Evolutionary conservation across 2,888 invertebrate species (phyloP).

Genomic region (Tinea trinotella): DNA sequence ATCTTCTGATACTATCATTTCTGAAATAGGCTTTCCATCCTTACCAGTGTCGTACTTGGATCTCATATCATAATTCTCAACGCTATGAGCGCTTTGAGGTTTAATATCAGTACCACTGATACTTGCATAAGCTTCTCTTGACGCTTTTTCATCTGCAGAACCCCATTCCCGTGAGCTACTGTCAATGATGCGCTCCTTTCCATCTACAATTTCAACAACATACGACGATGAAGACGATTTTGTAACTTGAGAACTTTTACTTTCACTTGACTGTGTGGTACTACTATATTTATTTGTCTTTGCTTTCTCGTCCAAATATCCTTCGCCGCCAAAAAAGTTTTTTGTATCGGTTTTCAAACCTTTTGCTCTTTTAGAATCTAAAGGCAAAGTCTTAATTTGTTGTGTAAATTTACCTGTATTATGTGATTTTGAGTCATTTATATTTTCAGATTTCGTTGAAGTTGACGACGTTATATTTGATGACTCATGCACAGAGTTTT

Average conservation of each 20-base stretch:
- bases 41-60: constrained; percentile 71
- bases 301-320: constrained; percentile 42
- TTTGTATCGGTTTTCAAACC: constrained; percentile 43
- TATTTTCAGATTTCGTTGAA: constrained; percentile 24
- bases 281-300: constrained; percentile 48
- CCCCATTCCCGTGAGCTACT: constrained; percentile 73
- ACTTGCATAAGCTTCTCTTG: constrained; percentile 67
- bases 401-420: constrained; percentile 30
- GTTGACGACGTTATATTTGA: constrained; percentile 32
- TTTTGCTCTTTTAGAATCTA: constrained; percentile 39
- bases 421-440: constrained; percentile 24
- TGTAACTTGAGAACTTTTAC: constrained; percentile 66
- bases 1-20: constrained; percentile 49
- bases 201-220: constrained; percentile 76
- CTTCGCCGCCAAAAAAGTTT: constrained; percentile 56
- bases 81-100: constrained; percentile 67
- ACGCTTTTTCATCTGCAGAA: constrained; percentile 54
- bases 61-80: constrained; percentile 66
- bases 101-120: constrained; percentile 72
- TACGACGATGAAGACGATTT: constrained; percentile 77
- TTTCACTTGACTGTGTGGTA: constrained; percentile 61
- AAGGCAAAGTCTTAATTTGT: constrained; percentile 45
- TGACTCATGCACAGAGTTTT: constrained; percentile 21
- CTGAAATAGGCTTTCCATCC: constrained; percentile 61
- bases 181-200: constrained; percentile 75